Conservation (phyloP, 2,113 vertebrate species). For the Riparia riparia region DNA sequence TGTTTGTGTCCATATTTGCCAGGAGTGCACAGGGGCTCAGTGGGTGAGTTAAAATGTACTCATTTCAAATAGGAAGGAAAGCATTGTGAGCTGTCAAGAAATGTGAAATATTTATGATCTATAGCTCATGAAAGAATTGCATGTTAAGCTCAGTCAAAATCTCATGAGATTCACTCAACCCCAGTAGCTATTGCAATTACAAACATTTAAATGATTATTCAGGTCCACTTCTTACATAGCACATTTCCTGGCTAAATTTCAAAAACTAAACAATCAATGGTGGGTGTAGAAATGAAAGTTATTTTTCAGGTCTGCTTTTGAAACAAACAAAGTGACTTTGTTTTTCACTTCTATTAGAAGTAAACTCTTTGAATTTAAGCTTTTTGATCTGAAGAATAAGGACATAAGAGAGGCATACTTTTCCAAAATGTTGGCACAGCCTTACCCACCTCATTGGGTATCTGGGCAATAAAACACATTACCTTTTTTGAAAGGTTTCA, state of each 20-base stretch:
- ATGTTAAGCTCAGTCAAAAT: background rate
- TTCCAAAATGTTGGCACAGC: background rate
- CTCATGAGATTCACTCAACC: background rate
- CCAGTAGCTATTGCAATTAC: background rate
- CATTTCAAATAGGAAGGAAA: background rate
- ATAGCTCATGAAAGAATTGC: background rate
- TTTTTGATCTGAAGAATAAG: background rate
- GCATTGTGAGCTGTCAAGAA: background rate
- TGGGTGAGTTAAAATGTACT: rapidly evolving
- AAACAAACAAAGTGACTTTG: background rate
- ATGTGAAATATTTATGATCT: background rate
- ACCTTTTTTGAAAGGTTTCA: background rate
- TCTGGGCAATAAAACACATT: background rate
- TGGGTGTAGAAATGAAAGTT: background rate
- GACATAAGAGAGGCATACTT: background rate
- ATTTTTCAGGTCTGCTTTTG: background rate
- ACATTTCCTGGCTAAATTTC: background rate
- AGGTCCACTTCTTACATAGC: background rate
- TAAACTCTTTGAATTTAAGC: background rate
- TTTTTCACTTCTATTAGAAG: background rate
- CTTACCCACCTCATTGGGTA: background rate
- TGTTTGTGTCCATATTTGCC: background rate
- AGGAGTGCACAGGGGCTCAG: background rate
- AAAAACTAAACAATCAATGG: background rate
- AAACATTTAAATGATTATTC: background rate